Evolutionary conservation across 2,888 invertebrate species (phyloP), one percentile per base, ranked within the genome.

Genomic region (Ochropacha duplaris): DNA sequence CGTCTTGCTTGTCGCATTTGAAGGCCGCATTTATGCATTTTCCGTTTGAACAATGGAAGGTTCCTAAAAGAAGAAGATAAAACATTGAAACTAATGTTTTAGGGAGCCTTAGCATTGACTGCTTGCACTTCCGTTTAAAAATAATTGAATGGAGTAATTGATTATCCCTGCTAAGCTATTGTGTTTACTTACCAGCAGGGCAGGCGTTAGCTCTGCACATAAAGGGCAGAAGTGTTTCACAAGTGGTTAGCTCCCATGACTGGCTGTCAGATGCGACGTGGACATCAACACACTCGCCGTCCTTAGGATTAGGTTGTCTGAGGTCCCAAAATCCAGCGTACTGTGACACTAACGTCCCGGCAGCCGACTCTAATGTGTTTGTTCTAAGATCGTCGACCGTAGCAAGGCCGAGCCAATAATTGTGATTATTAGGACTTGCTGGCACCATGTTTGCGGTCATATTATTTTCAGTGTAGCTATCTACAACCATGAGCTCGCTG

Each of bases 301-400:
- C 95, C 71, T 94, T 94, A 16, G 98, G 96, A 85, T 98, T 95
- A 2, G 99, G 99, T 86, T 99, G 98, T 74, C 95, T 95, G 66
- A 97, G 89, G 55, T 97, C 97, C 99, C 99, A 99, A 88, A 98
- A 98, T 67, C 98, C 98, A 65, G 98, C 97, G 84, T 98, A 98
- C 88, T 98, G 98, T 8, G 98, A 98, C 61, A 98, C 97, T 72
- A 98, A 93, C 64, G 96, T 95, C 56, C 98, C 98, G 56, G 97
- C 97, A 26, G 98, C 98, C 4, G 98, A 98, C 92, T 98, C 98
- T 63, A 98, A 93, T n/a, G 98, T 98, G 87, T 98, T 98, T 52
- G 98, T 98, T 82, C 97, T 94, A 57, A 98, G 94, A 87, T 98
- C 98, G 87, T 98, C 98, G 62, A 98, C 94, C 36, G 98, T 97